Evolutionary conservation across 2,888 invertebrate genomes (phyloP).

Genomic region (Macroteleia sp.): DNA sequence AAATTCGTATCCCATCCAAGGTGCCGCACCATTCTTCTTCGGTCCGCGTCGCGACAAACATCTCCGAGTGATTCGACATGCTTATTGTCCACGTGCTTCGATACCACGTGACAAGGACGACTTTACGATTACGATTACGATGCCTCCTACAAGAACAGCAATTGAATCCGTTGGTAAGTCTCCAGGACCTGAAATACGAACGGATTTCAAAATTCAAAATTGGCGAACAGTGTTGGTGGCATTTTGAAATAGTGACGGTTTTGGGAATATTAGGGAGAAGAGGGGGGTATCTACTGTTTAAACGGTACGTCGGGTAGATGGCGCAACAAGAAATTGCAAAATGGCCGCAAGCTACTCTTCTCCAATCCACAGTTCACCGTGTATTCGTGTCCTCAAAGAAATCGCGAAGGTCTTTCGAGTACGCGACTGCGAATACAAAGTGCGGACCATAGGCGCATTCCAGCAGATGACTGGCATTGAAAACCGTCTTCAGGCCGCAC

Average conservation of each 20-base stretch:
- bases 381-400: slow-evolving; percentile 75
- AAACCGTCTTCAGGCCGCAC: slow-evolving; percentile 77
- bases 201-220: too few species aligned
- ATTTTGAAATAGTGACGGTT: neutral
- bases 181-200: slow-evolving; percentile 2
- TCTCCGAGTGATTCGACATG: slow-evolving; percentile 45
- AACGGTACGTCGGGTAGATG: slow-evolving; percentile 26
- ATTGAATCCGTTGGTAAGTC: slow-evolving; percentile 30
- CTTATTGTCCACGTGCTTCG: slow-evolving; percentile 45
- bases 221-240: neutral
- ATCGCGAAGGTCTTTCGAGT: slow-evolving; percentile 75
- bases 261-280: too few species aligned
- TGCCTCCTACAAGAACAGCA: slow-evolving; percentile 5
- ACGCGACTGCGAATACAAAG: slow-evolving; percentile 79
- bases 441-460: slow-evolving; percentile 79
- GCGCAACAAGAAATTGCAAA: slow-evolving; percentile 36
- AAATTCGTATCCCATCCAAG: slow-evolving; percentile 69
- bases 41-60: slow-evolving; percentile 72
- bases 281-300: neutral
- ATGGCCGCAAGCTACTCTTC: slow-evolving; percentile 40
- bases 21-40: slow-evolving; percentile 69
- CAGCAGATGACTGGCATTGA: slow-evolving; percentile 83
- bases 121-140: neutral
- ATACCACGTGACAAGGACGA: slow-evolving; percentile 42
- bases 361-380: slow-evolving; percentile 40